Evolutionary conservation across 1,140 invertebrate species (phyloP).

Genomic region (Calephelis virginiensis): DNA sequence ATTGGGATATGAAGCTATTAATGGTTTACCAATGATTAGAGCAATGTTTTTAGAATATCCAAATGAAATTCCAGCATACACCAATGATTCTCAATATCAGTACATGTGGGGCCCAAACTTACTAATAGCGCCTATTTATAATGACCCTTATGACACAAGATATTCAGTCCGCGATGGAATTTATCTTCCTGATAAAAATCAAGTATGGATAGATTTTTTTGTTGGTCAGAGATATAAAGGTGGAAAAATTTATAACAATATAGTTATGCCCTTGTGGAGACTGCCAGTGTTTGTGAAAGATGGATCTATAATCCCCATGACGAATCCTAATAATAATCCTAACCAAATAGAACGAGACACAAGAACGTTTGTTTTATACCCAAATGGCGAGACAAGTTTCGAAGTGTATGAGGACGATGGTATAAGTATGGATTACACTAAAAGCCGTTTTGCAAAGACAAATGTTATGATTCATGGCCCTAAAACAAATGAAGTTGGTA

Average conservation of each 20-base stretch:
- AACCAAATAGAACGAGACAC: slow-evolving; percentile 51
- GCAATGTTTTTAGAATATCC: slow-evolving; percentile 67
- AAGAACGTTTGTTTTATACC: slow-evolving; percentile 58
- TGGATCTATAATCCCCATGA: slow-evolving; percentile 64
- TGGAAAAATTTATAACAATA: slow-evolving; percentile 58
- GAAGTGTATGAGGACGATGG: slow-evolving; percentile 67
- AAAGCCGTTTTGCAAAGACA: slow-evolving; percentile 46
- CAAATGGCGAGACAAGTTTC: slow-evolving; percentile 47
- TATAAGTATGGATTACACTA: slow-evolving; percentile 46
- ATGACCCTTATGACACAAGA: slow-evolving; percentile 27
- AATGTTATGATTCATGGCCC: slow-evolving; percentile 42
- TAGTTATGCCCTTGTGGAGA: slow-evolving; percentile 61
- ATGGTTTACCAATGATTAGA: slow-evolving; percentile 62
- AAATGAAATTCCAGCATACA: slow-evolving; percentile 45
- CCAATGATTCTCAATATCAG: slow-evolving; percentile 61
- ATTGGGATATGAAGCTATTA: slow-evolving; percentile 51
- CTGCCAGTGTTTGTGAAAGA: slow-evolving; percentile 68
- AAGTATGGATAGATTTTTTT: slow-evolving; percentile 67
- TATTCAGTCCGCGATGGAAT: slow-evolving; percentile 48
- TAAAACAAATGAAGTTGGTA: slow-evolving; percentile 39
- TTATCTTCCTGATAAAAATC: slow-evolving; percentile 54
- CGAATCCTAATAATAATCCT: slow-evolving; percentile 60
- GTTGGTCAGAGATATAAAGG: slow-evolving; percentile 63
- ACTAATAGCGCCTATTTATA: slow-evolving; percentile 63
- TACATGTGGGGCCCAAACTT: slow-evolving; percentile 69